These are phyloP conservation scores for Austrolebias charrua DNA, from an alignment of 2,797 vertebrate species.

Conservation along the genomic window DNA sequence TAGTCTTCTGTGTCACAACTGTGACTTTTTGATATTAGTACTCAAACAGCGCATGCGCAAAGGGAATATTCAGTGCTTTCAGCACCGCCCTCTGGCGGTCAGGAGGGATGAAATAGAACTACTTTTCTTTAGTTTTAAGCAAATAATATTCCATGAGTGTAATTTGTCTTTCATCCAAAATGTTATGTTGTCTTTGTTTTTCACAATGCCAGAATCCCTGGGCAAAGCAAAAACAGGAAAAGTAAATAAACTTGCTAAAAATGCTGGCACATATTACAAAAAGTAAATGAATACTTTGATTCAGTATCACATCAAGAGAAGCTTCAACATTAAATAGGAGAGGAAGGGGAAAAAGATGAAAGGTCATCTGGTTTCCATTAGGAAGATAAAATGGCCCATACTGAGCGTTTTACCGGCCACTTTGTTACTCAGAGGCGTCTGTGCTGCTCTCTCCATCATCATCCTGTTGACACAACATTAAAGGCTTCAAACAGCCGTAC, in stretches of 20 bases:
- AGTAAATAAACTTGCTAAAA: conserved; percentile 57
- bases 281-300: conserved; percentile 66
- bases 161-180: conserved; percentile 7
- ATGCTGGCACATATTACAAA: conserved; percentile 63
- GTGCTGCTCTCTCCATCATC: conserved; percentile 92
- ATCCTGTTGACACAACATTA: conserved; percentile 97
- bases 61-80: too few species aligned
- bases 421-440: conserved; percentile 95
- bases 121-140: background rate
- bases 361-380: conserved; percentile 99
- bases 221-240: conserved; percentile 32
- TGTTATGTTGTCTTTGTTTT: conserved; percentile 21
- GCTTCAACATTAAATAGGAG: conserved; percentile 87
- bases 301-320: conserved; percentile 82
- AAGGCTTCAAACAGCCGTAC: conserved; percentile 91
- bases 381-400: conserved; percentile 99
- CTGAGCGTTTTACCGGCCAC: conserved; percentile 94
- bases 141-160: too few species aligned
- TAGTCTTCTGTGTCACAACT: too few species aligned
- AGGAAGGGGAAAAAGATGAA: conserved; percentile 54
- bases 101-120: too few species aligned
- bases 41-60: too few species aligned
- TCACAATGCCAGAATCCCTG: conserved; percentile 23
- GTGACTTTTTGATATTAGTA: too few species aligned
- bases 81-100: too few species aligned